These are phyloP conservation scores for Busseola fusca DNA, from an alignment of 2,888 invertebrate species.

Conservation along the genomic window DNA sequence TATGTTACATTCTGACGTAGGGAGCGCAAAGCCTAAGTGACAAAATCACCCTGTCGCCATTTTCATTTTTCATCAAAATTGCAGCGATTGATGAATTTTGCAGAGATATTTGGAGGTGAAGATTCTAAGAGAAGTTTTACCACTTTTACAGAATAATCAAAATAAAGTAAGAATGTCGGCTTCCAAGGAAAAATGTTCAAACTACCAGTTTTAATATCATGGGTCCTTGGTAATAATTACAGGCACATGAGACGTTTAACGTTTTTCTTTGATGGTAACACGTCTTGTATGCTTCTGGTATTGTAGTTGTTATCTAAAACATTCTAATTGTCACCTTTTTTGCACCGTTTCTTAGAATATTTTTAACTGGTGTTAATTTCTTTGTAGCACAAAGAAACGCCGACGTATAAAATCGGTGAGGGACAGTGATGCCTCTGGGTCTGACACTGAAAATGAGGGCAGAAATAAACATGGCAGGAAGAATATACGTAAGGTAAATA, in stretches of 20 bases:
- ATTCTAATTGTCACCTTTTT: background rate
- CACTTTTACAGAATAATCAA: background rate
- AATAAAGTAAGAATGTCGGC: background rate
- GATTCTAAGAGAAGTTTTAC: too few species aligned
- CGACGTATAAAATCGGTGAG: constrained; percentile 82
- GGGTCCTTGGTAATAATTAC: background rate
- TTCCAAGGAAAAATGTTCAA: background rate
- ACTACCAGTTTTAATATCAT: background rate
- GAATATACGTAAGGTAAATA: constrained; percentile 84
- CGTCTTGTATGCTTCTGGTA: background rate
- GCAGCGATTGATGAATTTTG: background rate
- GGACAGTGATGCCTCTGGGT: constrained; percentile 83
- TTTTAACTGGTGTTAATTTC: background rate
- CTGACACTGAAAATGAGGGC: constrained; percentile 84
- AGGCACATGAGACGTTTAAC: too few species aligned
- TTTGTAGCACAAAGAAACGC: constrained; percentile 84
- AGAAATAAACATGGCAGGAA: constrained; percentile 86
- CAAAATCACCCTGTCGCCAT: too few species aligned
- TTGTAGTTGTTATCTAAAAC: background rate
- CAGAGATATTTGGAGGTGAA: background rate
- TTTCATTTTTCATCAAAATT: background rate
- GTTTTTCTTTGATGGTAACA: too few species aligned
- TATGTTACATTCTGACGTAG: too few species aligned
- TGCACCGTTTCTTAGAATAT: background rate
- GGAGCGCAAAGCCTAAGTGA: too few species aligned